Percentiles rank a stretch among this genome's conserved stretches.
phyloP scores from a whole-genome alignment of 2,888 invertebrate species.

The Epiblema foenella region DNA sequence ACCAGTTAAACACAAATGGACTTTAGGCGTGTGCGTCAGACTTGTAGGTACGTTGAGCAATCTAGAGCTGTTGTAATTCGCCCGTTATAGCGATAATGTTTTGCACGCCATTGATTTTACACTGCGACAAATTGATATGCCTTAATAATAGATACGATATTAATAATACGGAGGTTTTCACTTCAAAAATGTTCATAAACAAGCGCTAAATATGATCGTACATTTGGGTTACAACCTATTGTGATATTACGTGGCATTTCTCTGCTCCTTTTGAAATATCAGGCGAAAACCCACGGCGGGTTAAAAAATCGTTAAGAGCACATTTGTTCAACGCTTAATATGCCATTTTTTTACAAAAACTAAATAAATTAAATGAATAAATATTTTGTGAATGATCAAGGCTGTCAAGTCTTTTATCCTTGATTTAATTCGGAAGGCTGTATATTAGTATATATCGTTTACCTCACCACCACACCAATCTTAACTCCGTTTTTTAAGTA shows the following conservation, averaged over 20 bases:
- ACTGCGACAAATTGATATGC: conserved; percentile 25
- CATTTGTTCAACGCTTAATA: too few relatives aligned
- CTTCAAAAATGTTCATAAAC: background rate
- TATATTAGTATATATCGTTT: background rate
- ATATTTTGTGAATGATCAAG: too few relatives aligned
- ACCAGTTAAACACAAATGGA: conserved; percentile 31
- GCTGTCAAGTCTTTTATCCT: too few relatives aligned
- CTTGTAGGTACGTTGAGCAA: conserved; percentile 30
- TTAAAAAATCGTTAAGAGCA: too few relatives aligned
- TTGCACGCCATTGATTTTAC: conserved; percentile 28
- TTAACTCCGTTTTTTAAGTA: too few relatives aligned
- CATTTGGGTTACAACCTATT: too few relatives aligned
- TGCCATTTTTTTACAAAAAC: background rate
- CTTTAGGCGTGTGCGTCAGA: conserved; percentile 24
- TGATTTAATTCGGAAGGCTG: conserved; percentile 5
- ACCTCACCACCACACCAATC: too few relatives aligned
- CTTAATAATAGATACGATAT: conserved; percentile 12
- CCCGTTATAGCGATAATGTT: conserved; percentile 18
- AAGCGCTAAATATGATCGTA: background rate
- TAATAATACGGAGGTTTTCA: background rate
- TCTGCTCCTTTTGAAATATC: background rate
- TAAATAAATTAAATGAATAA: too few relatives aligned
- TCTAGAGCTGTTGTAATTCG: conserved; percentile 18
- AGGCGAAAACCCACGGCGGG: too few relatives aligned
- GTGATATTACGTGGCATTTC: background rate